Conservation (phyloP, 2,113 vertebrate species). For the Fregata magnificens region DNA sequence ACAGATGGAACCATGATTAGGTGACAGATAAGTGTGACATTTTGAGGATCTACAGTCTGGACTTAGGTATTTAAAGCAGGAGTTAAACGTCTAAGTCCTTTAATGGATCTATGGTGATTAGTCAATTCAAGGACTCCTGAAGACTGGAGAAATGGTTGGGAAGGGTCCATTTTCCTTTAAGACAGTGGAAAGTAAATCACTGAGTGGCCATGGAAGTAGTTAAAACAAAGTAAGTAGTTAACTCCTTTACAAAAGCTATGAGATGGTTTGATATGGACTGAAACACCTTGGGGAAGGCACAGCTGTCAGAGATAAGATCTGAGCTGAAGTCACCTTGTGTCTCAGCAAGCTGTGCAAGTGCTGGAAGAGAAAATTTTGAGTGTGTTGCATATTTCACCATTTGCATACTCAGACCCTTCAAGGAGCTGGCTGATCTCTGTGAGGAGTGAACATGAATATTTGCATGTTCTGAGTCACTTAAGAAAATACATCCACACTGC, state of each 20-base stretch:
- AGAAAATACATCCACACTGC: neutral
- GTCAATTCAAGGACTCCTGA: neutral
- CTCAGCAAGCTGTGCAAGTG: neutral
- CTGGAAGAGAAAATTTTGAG: neutral
- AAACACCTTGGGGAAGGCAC: neutral
- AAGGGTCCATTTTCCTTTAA: neutral
- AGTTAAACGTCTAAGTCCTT: neutral
- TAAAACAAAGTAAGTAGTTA: neutral
- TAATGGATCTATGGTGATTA: neutral
- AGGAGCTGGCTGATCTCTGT: neutral
- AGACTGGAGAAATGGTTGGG: neutral
- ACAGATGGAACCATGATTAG: neutral
- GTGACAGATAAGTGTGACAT: neutral
- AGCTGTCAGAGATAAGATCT: neutral
- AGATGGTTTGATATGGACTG: neutral
- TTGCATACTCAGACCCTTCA: neutral
- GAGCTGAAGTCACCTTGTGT: neutral
- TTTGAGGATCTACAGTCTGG: neutral
- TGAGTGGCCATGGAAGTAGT: neutral
- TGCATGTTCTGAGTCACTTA: neutral
- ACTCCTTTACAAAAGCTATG: neutral
- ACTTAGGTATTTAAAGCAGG: neutral
- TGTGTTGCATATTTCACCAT: neutral
- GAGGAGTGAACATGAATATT: neutral
- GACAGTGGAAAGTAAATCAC: neutral